These are phyloP conservation scores for Dastarcus helophoroides DNA, from an alignment of 2,888 invertebrate genomes.

Conservation along the genomic window DNA sequence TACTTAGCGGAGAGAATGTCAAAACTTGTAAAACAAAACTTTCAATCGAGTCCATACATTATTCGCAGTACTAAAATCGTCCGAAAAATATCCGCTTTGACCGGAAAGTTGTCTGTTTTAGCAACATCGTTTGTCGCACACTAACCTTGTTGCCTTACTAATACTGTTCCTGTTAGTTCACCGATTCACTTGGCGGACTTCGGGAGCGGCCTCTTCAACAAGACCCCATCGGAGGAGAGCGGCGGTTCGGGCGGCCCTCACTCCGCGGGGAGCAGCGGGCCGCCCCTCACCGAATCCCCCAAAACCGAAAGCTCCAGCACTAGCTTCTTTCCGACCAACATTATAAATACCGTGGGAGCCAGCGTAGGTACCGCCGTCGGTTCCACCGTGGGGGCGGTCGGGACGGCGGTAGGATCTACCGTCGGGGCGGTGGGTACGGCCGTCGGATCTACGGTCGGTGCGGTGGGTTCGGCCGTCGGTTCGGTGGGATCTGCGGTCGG, in stretches of 20 bases:
- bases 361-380: slow-evolving; percentile 31
- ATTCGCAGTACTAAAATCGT: no score
- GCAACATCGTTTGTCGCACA: background rate
- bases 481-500: slow-evolving; percentile 29
- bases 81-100: background rate
- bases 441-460: slow-evolving; percentile 31
- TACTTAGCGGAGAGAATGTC: no score
- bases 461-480: slow-evolving; percentile 29
- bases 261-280: slow-evolving; percentile 33
- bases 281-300: slow-evolving; percentile 55
- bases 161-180: slow-evolving; percentile 47
- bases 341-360: slow-evolving; percentile 35
- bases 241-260: slow-evolving; percentile 46
- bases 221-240: slow-evolving; percentile 84
- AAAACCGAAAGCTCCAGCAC: slow-evolving; percentile 31
- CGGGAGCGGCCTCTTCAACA: slow-evolving; percentile 86
- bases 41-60: no score
- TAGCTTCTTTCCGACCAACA: slow-evolving; percentile 36
- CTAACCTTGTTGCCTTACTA: background rate
- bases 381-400: slow-evolving; percentile 29
- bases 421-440: slow-evolving; percentile 27
- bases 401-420: slow-evolving; percentile 27
- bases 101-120: background rate
- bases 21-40: no score
- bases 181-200: slow-evolving; percentile 94